Percentiles rank a stretch among this genome's conserved stretches.
phyloP scores from a whole-genome alignment of 37 sponge, comb jelly and placozoan species.

The Beroe forskalii region DNA sequence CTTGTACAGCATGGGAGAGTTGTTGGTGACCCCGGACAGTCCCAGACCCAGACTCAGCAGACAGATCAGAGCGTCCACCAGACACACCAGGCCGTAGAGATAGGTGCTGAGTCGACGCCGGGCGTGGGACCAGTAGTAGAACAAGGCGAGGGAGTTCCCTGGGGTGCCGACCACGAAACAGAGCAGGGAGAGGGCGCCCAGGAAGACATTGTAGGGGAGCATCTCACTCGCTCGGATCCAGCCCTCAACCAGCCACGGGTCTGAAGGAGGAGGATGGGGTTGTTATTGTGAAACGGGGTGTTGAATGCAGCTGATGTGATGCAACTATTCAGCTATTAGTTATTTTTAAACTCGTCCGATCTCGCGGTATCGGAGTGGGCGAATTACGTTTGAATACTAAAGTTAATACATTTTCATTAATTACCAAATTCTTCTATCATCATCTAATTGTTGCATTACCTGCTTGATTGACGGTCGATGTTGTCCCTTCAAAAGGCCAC shows the following conservation, averaged over 20 bases:
- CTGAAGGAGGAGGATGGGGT: background rate
- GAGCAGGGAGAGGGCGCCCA: background rate
- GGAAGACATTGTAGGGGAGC: background rate
- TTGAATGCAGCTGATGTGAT: no score
- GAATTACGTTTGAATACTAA: no score
- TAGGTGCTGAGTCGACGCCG: conserved; percentile 13
- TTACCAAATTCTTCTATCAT: no score
- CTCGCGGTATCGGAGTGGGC: no score
- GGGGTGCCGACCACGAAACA: conserved; percentile 9
- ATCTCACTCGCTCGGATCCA: conserved; percentile 37
- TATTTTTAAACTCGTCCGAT: no score
- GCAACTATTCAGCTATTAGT: no score
- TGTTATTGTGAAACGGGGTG: no score
- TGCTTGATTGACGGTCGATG: no score
- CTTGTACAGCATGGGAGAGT: conserved; percentile 29
- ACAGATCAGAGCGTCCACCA: background rate
- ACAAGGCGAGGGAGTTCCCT: background rate
- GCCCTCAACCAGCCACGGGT: background rate
- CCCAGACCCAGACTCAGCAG: background rate
- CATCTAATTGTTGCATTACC: no score
- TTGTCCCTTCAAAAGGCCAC: no score
- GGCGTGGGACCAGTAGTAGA: conserved; percentile 23
- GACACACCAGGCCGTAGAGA: background rate
- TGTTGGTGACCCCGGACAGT: conserved; percentile 22
- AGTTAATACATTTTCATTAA: no score